Conservation (phyloP, 2,888 invertebrate genomes). For the Acholoe squamosa region DNA sequence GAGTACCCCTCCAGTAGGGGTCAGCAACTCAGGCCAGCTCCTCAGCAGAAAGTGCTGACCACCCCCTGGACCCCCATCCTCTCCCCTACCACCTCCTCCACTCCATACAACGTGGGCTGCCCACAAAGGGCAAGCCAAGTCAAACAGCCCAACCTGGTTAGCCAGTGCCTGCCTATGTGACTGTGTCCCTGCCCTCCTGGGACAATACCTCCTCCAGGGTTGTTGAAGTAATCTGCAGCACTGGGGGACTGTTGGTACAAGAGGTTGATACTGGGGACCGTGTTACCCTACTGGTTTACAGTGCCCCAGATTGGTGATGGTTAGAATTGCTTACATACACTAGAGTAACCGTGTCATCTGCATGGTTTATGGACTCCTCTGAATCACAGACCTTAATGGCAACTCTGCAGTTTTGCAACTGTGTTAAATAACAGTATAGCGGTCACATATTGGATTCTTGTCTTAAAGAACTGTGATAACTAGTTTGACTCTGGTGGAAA, state of each 20-base stretch:
- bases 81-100: not conserved
- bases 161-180: not conserved
- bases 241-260: not conserved
- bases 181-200: not conserved
- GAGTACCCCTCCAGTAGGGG: too few species aligned
- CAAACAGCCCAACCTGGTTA: slow-evolving; percentile 16
- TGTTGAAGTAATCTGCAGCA: not conserved
- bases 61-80: not conserved
- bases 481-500: not conserved
- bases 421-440: too few species aligned
- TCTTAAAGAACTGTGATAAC: not conserved
- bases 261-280: not conserved
- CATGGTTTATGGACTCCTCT: too few species aligned
- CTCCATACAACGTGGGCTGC: not conserved
- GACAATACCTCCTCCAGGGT: not conserved
- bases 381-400: too few species aligned
- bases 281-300: not conserved
- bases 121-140: not conserved
- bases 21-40: too few species aligned
- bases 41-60: too few species aligned
- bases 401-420: too few species aligned
- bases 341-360: not conserved
- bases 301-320: not conserved
- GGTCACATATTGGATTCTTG: not conserved
- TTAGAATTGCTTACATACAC: not conserved